Evolutionary conservation across 1,140 invertebrate genomes (phyloP), one percentile per base, ranked within the genome.

Genomic region (Papilio helenus): DNA sequence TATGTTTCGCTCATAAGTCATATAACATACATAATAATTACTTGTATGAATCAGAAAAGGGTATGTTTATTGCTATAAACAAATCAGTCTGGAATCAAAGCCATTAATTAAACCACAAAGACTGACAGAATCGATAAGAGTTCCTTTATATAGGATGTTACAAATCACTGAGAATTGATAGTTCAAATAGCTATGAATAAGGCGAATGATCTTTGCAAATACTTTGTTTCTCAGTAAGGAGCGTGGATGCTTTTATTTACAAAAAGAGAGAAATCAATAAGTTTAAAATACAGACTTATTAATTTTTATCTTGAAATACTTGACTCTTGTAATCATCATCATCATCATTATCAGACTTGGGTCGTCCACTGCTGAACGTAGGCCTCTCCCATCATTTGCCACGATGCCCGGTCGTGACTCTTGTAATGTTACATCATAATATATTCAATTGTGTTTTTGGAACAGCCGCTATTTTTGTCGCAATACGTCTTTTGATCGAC

Each of bases 21-120:
- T 9, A 20, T 20, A n/a, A 68, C 12, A 68, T 16, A 29, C 10
- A 3, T 65, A 29, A 26, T 68, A 29, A 68, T 68, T 68, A 26
- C 10, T 23, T 23, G 55, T 23, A 61, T 14, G 4, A 65, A 65
- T 65, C 14, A 26, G 12, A 65, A 34, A 65, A 23, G 58, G 12
- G 61, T 3, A 65, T 29, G 23, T 16, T 65, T 29, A 65, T 29
- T 42, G 29, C n/a, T 44, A 44, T 72, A n/a, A 23, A 73, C 23
- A 73, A 73, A 46, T 72, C 71, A 44, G 42, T 14, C 44, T 20
- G 72, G 72, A 23, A 65, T 26, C 23, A 73, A 44, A 46, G 44
- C 14, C 72, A 73, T 73, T 73, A 73, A 46, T 73, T 46, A 73
- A 42, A 46, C 42, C 42, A 73, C 72, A 23, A 49, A 73, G 44